Base-by-base conservation (phyloP, 2,797 vertebrate genomes). In the Typhlichthys eigenmanni region DNA sequence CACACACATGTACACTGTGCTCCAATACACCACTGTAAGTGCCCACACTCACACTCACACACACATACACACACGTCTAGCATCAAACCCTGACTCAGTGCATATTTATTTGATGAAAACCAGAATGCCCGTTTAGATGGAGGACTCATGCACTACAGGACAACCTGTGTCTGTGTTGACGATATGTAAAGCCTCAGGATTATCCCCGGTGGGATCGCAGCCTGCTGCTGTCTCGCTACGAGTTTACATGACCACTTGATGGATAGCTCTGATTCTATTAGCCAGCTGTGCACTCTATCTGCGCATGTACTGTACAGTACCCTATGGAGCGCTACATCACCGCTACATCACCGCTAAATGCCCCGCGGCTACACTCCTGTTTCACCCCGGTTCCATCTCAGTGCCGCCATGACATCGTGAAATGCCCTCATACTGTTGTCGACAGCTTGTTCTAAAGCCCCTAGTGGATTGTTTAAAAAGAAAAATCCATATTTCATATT, bases 91-190 rank as follows among this genome's bases (percentile, higher is more conserved):
- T 58, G 45, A 46, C 49, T 13, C 52, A 58, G 60, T 53, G 52
- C 34, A 13, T 70, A 74, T 76, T 72, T 75, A 71, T 81, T 89
- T 92, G 89, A 92, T 78, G 75, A 85, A 89, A 90, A 82, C 74
- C 91, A 92, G 91, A 86, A 79, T 83, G 83, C 69, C 72, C 73
- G 62, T 69, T 60, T 77, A 74, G 58, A 82, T 74, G 5, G 72
- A 78, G 79, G 82, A 83, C 64, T 72, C 65, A 63, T 83, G 74
- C 81, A 76, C 84, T 73, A 74, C n/a, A 69, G 82, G 74, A 73
- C 82, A 76, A 85, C 84, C 82, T 80, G 80, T 76, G 87, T 85
- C 85, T 87, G 82, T 90, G 89, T 89, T 90, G 91, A 92, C 88
- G 85, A 82, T 90, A 85, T 89, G 76, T 91, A 89, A 88, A 80